Evolutionary conservation across 2,888 invertebrate species (phyloP).

Genomic region (Heliconius cydno): DNA sequence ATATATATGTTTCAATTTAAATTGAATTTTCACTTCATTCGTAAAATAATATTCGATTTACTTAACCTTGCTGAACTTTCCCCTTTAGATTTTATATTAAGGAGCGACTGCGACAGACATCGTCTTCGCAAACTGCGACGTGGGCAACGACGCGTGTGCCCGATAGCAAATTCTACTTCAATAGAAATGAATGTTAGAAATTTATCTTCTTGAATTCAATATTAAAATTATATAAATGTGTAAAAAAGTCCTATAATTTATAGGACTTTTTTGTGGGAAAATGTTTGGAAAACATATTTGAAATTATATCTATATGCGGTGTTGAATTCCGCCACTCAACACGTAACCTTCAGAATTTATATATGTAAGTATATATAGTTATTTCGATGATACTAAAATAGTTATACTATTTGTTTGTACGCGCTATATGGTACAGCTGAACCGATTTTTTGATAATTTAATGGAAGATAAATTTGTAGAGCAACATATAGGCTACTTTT

Average conservation of each 20-base stretch:
- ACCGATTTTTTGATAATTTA: too few relatives aligned
- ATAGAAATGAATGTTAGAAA: constrained; percentile 16
- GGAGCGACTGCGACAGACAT: constrained; percentile 28
- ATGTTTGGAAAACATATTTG: neutral
- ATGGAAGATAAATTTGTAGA: too few relatives aligned
- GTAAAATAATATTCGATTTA: constrained; percentile 1
- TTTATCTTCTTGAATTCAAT: constrained; percentile 7
- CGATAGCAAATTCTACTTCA: constrained; percentile 55
- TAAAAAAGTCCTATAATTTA: neutral
- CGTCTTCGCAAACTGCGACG: constrained; percentile 48
- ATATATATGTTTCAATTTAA: neutral
- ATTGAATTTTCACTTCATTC: neutral
- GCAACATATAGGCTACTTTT: too few relatives aligned
- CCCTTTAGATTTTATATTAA: constrained; percentile 31
- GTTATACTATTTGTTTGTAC: too few relatives aligned
- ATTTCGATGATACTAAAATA: too few relatives aligned
- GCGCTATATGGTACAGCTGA: too few relatives aligned
- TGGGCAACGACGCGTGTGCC: constrained; percentile 66
- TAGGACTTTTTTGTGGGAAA: neutral
- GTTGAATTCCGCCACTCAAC: too few relatives aligned
- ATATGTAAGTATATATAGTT: too few relatives aligned
- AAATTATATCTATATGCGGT: too few relatives aligned
- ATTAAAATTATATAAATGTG: neutral
- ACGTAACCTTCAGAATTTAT: too few relatives aligned
- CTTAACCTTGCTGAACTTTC: constrained; percentile 23